phyloP scores from a whole-genome alignment of 2,888 invertebrate genomes.

The Kuschelorhynchus macadamiae region DNA sequence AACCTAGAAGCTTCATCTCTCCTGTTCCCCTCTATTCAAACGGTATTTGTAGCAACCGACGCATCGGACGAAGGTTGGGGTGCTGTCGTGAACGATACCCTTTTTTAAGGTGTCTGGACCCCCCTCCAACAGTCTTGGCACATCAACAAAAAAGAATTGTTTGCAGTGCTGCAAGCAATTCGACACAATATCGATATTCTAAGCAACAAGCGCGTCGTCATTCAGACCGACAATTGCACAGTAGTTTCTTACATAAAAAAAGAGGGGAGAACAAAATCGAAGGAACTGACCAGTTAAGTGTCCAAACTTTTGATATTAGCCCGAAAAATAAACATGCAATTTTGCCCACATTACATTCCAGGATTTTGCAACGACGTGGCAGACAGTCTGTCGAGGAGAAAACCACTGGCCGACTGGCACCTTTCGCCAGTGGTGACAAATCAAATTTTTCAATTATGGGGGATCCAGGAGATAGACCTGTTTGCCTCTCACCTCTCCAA shows the following conservation, averaged over 20 bases:
- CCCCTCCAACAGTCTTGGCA: slow-evolving; percentile 44
- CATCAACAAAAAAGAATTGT: slow-evolving; percentile 50
- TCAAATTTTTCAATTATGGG: slow-evolving; percentile 47
- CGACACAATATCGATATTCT: neutral
- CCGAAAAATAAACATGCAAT: slow-evolving; percentile 12
- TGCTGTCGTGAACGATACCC: slow-evolving; percentile 14
- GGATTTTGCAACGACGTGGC: slow-evolving; percentile 51
- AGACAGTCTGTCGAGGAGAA: slow-evolving; percentile 49
- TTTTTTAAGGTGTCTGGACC: slow-evolving; percentile 10
- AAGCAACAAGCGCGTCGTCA: slow-evolving; percentile 23
- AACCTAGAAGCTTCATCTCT: too few relatives aligned
- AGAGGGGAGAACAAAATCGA: slow-evolving; percentile 50
- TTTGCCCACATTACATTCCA: slow-evolving; percentile 46
- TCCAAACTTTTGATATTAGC: slow-evolving; percentile 28
- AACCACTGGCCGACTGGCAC: slow-evolving; percentile 47
- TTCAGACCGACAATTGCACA: slow-evolving; percentile 52
- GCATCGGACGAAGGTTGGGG: slow-evolving; percentile 50
- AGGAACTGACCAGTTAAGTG: slow-evolving; percentile 10
- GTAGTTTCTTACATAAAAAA: slow-evolving; percentile 49
- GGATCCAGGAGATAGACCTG: slow-evolving; percentile 49
- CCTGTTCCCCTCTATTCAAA: too few relatives aligned
- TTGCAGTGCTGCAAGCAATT: slow-evolving; percentile 40
- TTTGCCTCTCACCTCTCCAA: slow-evolving; percentile 45
- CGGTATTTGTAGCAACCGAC: slow-evolving; percentile 49
- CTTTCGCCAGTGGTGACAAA: slow-evolving; percentile 23